Evolutionary conservation across 2,888 invertebrate species (phyloP), one percentile per base, ranked within the genome.

Genomic region (Acleris emargana): DNA sequence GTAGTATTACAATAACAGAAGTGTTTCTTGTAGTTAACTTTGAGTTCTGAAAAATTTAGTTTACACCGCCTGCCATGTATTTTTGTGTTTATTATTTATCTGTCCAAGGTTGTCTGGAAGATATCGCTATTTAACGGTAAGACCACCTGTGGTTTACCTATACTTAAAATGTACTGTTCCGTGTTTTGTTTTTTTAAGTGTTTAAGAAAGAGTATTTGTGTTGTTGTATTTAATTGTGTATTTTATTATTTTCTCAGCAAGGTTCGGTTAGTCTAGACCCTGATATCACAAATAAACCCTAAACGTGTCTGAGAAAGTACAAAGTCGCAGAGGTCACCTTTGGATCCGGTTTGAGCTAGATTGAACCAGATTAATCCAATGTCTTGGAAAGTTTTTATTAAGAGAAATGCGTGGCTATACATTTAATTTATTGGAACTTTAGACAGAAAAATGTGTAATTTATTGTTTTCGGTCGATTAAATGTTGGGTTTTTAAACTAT

Each of bases 251-350:
- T 17, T 7, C 45, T 58, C 47, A 2, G 2, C 43, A 42, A 16
- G n/a, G 43, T 54, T 42, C 7, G 18, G 32, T 32, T 7, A 16
- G 54, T 54, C 42, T 54, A 42, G 38, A 54, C 54, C 54, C 25
- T 18, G 18, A 54, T 17, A 55, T 55, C 22, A 50, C 58, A 20
- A 20, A 38, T 13, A 42, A 50, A n/a, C n/a, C 6, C 9, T 28
- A 17, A 54, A 20, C 38, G 49, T 38, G 32, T 25, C 4, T 32
- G 25, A 32, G 18, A 11, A 25, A 50, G 20, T 38, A 20, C 58
- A 58, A 58, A 50, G 58, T 58, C 58, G n/a, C 11, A 42, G 52
- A 43, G 60, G 60, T 60, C 52, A 60, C 60, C 60, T 60, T 28
- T 43, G 20, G 52, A 52, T 32, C 45, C 49, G 49, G 58, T 47